These are phyloP conservation scores for Apostichopus japonicus DNA, from an alignment of 35 echinoderm and acorn worm genomes.

Conservation along the genomic window DNA sequence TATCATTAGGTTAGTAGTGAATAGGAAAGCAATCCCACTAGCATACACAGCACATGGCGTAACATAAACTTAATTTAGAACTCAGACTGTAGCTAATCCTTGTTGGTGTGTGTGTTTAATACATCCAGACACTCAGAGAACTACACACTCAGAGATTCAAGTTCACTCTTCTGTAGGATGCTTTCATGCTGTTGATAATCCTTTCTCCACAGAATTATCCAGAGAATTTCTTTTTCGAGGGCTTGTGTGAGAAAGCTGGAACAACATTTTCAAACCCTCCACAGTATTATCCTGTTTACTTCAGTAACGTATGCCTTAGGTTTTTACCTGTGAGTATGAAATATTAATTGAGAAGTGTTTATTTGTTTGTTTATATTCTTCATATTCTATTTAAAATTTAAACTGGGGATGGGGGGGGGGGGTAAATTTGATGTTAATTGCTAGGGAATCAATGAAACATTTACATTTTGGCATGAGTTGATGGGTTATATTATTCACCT, in stretches of 20 bases:
- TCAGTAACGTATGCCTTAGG: slow-evolving; percentile 96
- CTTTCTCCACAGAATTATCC: slow-evolving; percentile 78
- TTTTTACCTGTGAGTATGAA: slow-evolving; percentile 92
- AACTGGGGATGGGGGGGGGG: too few relatives aligned
- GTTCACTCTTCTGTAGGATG: too few relatives aligned
- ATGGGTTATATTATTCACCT: too few relatives aligned
- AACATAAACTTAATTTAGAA: slow-evolving; percentile 38
- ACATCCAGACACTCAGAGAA: too few relatives aligned
- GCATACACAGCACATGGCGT: slow-evolving; percentile 91
- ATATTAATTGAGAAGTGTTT: background rate
- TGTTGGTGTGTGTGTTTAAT: too few relatives aligned
- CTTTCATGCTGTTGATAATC: too few relatives aligned
- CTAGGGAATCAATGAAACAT: too few relatives aligned
- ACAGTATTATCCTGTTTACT: slow-evolving; percentile 93
- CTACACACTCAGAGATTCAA: too few relatives aligned
- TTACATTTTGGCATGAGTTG: too few relatives aligned
- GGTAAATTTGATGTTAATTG: too few relatives aligned
- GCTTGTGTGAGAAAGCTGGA: slow-evolving; percentile 82
- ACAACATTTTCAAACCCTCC: slow-evolving; percentile 60
- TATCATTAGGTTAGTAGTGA: too few relatives aligned
- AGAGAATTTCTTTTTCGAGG: slow-evolving; percentile 97
- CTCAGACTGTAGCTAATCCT: too few relatives aligned
- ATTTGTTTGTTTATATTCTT: background rate
- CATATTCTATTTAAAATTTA: background rate
- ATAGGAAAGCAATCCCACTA: slow-evolving; percentile 80